Base-by-base conservation (phyloP, 1,140 invertebrate genomes). In the Holcopasites calliopsidis region DNA sequence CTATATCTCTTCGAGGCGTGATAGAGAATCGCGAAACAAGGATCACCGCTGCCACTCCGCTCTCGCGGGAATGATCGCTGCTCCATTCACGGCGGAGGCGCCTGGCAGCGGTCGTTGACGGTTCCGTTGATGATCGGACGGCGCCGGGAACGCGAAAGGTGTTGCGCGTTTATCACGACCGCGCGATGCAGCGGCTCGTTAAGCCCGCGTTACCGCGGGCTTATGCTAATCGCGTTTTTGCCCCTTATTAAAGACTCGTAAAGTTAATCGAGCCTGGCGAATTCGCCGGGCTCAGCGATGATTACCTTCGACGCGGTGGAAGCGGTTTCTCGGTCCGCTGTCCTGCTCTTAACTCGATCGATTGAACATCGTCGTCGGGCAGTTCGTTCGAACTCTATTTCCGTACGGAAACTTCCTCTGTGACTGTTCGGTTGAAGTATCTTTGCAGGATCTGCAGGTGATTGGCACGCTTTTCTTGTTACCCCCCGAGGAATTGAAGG, bases 171-270 rank as follows among this genome's bases (percentile, higher is more conserved):
- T 74, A 65, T 82, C 76, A 69, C 42, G 60, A 64, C 69, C 57
- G 57, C 64, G 58, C 47, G 52, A 35, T 68, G 26, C 57, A 58
- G 1, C 68, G 84, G 71, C 52, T 78, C 82, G 82, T 84, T 81
- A 86, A 87, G 76, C 70, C 38, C 35, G 52, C 54, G 72, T 73
- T 64, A 78, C 47, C 31, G 44, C 35, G 50, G 62, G 55, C 57
- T 33, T 72, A 61, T 61, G 28, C 70, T 83, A 85, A 86, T 83
- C 70, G 54, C 62, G 74, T 85, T 85, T 84, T 85, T 81, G 81
- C 74, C 77, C 74, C 77, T 70, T 68, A 75, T 79, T 60, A 86
- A 87, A 86, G 61, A 55, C 70, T 65, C 75, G 76, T 84, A 83
- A 87, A 85, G 58, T 79, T 82, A 84, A 86, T 87, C 80, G 74